Conservation (phyloP, 2,113 vertebrate species). For the Mus spicilegus region DNA sequence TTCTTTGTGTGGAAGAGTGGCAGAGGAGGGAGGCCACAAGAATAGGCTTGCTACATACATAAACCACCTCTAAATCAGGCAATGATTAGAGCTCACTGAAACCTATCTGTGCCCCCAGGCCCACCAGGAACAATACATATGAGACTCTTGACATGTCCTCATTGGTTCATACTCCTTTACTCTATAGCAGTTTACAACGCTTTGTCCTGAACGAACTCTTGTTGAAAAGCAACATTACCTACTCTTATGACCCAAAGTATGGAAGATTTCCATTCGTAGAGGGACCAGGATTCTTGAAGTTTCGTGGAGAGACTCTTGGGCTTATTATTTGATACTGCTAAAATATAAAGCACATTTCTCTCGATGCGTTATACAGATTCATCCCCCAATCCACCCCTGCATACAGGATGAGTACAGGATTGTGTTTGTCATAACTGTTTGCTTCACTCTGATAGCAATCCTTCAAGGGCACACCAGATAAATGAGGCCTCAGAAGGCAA, state of each 20-base stretch:
- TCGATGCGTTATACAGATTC: neutral
- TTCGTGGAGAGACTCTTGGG: constrained; percentile 6
- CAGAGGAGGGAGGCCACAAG: neutral
- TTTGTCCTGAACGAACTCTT: neutral
- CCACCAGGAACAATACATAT: constrained; percentile 19
- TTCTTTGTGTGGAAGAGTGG: neutral
- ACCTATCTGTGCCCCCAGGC: neutral
- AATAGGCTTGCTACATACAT: neutral
- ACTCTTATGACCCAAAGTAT: constrained; percentile 9
- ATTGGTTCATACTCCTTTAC: constrained; percentile 39
- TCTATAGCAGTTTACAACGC: constrained; percentile 17
- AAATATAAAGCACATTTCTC: constrained; percentile 50
- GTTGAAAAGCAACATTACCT: constrained; percentile 40
- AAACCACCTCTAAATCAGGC: constrained; percentile 33
- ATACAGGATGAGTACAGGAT: neutral
- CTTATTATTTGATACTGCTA: constrained; percentile 38
- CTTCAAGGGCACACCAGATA: constrained; percentile 51
- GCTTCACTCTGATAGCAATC: constrained; percentile 37
- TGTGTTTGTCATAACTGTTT: constrained; percentile 14
- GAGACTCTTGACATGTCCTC: neutral
- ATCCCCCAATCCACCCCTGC: too few relatives aligned
- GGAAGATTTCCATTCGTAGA: constrained; percentile 20
- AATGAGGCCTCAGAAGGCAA: neutral
- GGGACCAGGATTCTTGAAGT: constrained; percentile 34
- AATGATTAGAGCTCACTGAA: constrained; percentile 44